Evolutionary conservation across 1,140 invertebrate species (phyloP).

Genomic region (Calliopsis andreniformis): DNA sequence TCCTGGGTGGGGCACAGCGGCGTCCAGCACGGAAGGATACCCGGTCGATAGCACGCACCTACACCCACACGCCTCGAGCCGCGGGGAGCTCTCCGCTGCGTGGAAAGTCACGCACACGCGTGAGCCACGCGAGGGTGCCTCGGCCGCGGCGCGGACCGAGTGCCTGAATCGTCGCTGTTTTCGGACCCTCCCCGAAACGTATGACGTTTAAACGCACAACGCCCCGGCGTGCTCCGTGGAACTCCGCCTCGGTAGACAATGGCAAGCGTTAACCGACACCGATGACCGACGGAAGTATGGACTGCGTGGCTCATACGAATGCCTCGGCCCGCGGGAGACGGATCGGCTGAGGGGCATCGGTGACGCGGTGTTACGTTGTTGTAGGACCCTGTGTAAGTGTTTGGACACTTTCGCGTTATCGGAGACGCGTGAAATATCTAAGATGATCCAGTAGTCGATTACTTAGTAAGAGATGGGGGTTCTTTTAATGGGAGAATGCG

Average conservation of each 20-base stretch:
- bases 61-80: slow-evolving; percentile 39
- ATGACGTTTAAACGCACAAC: background rate
- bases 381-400: too few relatives aligned
- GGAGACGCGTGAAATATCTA: too few relatives aligned
- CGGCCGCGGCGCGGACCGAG: background rate
- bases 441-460: too few relatives aligned
- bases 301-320: background rate
- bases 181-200: background rate
- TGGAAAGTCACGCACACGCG: slow-evolving; percentile 37
- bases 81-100: slow-evolving; percentile 17
- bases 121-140: background rate
- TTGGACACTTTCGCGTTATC: too few relatives aligned
- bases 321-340: too few relatives aligned
- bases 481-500: too few relatives aligned
- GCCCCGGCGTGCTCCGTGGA: background rate
- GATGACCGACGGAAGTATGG: background rate
- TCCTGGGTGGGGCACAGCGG: slow-evolving; percentile 69
- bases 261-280: background rate
- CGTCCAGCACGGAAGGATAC: slow-evolving; percentile 63
- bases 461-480: too few relatives aligned
- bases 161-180: slow-evolving; percentile 33
- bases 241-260: background rate
- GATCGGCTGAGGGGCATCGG: too few relatives aligned
- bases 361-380: too few relatives aligned
- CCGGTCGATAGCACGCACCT: slow-evolving; percentile 73